Evolutionary conservation across 2,888 invertebrate genomes (phyloP).

Genomic region (Euclidia mi): DNA sequence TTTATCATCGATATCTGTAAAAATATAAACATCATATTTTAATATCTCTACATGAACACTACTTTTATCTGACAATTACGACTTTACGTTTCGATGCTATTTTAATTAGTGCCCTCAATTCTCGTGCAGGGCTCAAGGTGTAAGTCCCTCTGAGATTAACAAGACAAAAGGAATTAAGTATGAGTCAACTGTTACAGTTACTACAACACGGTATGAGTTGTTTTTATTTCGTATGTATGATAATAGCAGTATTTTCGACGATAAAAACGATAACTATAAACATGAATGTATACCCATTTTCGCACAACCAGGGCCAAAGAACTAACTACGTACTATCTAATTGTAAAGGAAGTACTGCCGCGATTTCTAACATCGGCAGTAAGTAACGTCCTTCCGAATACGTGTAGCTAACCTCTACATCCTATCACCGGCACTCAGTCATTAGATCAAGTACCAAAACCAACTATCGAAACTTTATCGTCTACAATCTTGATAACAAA

Average conservation of each 20-base stretch:
- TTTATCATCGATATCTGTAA: slow-evolving; percentile 41
- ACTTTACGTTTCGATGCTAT: slow-evolving; percentile 34
- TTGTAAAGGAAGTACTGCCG: slow-evolving; percentile 63
- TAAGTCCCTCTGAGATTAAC: slow-evolving; percentile 35
- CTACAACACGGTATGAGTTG: not conserved
- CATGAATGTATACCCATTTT: no score
- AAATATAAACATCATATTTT: slow-evolving; percentile 16
- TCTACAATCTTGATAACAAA: slow-evolving; percentile 42
- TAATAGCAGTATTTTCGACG: no score
- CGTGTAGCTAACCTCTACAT: slow-evolving; percentile 53
- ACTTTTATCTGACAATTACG: slow-evolving; percentile 26
- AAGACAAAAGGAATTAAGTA: slow-evolving; percentile 15
- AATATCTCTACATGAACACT: not conserved
- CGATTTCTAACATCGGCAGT: slow-evolving; percentile 74
- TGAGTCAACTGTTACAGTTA: slow-evolving; percentile 7
- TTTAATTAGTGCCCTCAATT: slow-evolving; percentile 50
- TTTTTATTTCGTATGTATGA: not conserved
- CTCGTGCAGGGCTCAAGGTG: slow-evolving; percentile 9
- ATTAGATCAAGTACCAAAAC: slow-evolving; percentile 55
- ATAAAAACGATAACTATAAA: not conserved
- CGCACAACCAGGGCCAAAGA: not conserved
- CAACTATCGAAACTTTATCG: slow-evolving; percentile 44
- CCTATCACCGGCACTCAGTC: slow-evolving; percentile 61
- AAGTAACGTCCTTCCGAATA: slow-evolving; percentile 74
- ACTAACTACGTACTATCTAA: slow-evolving; percentile 16